Conservation (phyloP, 2,113 vertebrate genomes). For the Hypomesus transpacificus region DNA sequence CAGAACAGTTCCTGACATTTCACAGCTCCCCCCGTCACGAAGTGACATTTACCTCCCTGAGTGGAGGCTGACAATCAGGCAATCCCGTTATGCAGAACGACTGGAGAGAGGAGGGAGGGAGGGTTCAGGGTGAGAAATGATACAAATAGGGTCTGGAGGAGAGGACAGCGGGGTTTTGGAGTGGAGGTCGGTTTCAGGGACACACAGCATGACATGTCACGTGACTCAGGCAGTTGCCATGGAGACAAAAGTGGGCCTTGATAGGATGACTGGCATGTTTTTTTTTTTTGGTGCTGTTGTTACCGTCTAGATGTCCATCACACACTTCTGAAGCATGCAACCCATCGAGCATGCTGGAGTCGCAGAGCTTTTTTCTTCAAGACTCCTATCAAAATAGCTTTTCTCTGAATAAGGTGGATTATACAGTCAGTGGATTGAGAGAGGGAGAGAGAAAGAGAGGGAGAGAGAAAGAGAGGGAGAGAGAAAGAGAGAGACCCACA, state of each 20-base stretch:
- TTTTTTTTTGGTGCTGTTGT: slow-evolving; percentile 19
- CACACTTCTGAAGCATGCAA: slow-evolving; percentile 8
- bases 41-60: slow-evolving; percentile 56
- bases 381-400: too few relatives aligned
- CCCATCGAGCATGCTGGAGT: background rate
- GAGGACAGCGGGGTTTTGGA: background rate
- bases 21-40: slow-evolving; percentile 37
- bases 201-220: slow-evolving; percentile 37
- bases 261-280: slow-evolving; percentile 21
- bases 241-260: slow-evolving; percentile 40
- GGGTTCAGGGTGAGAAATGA: too few relatives aligned
- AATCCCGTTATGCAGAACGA: slow-evolving; percentile 56
- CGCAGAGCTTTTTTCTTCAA: too few relatives aligned
- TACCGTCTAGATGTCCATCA: slow-evolving; percentile 45
- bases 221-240: slow-evolving; percentile 59
- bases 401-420: background rate
- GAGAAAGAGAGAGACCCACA: background rate
- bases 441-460: background rate
- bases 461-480: background rate
- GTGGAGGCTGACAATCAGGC: slow-evolving; percentile 30
- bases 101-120: slow-evolving; percentile 41
- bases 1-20: slow-evolving; percentile 56
- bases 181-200: slow-evolving; percentile 49
- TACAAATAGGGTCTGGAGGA: background rate
- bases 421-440: background rate